Evolutionary conservation across 2,888 invertebrate species (phyloP).

Genomic region (Drosophila hamatofila): DNA sequence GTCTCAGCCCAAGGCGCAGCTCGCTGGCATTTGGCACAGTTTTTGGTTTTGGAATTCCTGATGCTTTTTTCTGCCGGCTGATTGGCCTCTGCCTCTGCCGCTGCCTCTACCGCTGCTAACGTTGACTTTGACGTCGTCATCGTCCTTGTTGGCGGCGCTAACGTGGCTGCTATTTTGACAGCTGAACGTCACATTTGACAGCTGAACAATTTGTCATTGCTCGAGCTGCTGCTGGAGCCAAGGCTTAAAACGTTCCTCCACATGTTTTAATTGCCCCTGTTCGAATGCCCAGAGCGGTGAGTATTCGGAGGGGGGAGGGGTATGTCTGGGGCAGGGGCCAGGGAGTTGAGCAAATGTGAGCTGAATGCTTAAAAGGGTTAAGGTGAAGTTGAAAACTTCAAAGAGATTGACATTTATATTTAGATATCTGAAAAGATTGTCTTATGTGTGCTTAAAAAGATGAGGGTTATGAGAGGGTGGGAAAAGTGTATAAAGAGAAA

Average conservation of each 20-base stretch:
- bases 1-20: neutral
- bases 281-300: constrained; percentile 7
- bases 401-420: constrained; percentile 8
- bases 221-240: constrained; percentile 37
- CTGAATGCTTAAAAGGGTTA: constrained; percentile 8
- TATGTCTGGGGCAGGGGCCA: neutral
- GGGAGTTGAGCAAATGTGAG: neutral
- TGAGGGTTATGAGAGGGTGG: neutral
- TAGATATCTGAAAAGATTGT: constrained; percentile 1
- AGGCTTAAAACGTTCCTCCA: constrained; percentile 36
- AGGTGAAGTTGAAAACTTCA: constrained; percentile 8
- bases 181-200: constrained; percentile 81
- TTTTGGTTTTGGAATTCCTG: constrained; percentile 27
- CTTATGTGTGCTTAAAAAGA: neutral
- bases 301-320: neutral
- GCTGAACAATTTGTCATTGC: constrained; percentile 80
- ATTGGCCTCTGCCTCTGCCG: constrained; percentile 29
- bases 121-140: constrained; percentile 25
- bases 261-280: constrained; percentile 59
- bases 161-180: constrained; percentile 82
- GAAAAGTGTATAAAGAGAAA: neutral
- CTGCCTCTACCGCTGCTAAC: neutral
- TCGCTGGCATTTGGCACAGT: constrained; percentile 41
- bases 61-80: constrained; percentile 16
- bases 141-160: constrained; percentile 33